Conservation (phyloP, 2,797 vertebrate genomes). For the Dendrocincla tyrannina region DNA sequence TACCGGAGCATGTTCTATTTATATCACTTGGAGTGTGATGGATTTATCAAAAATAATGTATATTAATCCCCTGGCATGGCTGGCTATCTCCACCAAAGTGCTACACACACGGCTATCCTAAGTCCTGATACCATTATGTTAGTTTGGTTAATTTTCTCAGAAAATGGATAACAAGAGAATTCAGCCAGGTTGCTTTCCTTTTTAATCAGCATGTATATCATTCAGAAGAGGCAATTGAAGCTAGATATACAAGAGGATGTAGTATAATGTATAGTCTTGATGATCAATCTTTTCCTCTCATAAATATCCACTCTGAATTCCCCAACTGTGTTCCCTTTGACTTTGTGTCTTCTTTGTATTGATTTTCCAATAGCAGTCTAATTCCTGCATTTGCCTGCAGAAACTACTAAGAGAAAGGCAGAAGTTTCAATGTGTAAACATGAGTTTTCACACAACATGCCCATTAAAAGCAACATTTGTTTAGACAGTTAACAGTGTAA, state of each 20-base stretch:
- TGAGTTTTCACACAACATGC: neutral
- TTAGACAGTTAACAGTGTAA: constrained; percentile 23
- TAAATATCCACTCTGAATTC: neutral
- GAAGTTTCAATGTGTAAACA: neutral
- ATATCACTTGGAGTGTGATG: neutral
- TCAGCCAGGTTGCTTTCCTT: neutral
- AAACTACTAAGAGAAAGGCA: neutral
- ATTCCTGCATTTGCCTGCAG: neutral
- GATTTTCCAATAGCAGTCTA: neutral
- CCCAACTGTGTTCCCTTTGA: neutral
- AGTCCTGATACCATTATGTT: neutral
- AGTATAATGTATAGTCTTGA: neutral
- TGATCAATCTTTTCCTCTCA: neutral
- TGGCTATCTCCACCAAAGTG: neutral
- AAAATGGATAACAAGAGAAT: neutral
- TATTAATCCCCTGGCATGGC: neutral
- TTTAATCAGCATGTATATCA: neutral
- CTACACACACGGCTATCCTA: neutral
- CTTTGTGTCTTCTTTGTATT: neutral
- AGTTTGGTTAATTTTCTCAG: neutral
- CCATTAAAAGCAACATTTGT: neutral
- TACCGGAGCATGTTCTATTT: neutral
- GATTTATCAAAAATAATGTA: neutral
- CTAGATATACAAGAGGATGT: neutral
- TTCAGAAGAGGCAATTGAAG: neutral